These are phyloP conservation scores for Gila orcuttii DNA, from an alignment of 2,113 vertebrate species.

Conservation along the genomic window DNA sequence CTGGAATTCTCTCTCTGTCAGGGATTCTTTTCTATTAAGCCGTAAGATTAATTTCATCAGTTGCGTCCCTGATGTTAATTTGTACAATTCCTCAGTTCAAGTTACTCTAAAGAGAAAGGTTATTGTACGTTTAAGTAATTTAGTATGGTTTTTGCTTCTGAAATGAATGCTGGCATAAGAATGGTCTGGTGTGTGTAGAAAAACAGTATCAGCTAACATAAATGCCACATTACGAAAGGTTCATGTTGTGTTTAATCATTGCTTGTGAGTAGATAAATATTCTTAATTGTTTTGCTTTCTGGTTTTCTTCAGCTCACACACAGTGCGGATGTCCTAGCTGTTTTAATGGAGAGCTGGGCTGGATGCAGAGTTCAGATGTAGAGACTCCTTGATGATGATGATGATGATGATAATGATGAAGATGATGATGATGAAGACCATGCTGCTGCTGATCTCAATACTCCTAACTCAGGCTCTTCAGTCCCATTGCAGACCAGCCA, in stretches of 20 bases:
- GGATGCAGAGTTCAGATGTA: conserved; percentile 67
- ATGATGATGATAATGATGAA: conserved; percentile 75
- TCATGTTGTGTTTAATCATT: not conserved
- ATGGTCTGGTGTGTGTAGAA: not conserved
- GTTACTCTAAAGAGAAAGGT: not conserved
- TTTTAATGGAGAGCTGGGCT: conserved; percentile 73
- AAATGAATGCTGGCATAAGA: not conserved
- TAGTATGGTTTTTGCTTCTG: not conserved
- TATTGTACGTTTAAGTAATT: not conserved
- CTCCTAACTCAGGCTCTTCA: conserved; percentile 65
- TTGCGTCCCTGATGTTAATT: not conserved
- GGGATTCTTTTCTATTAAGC: not conserved
- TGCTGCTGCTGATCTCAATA: conserved; percentile 72
- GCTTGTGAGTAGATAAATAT: not conserved
- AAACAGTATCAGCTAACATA: too few relatives aligned
- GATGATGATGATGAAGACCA: conserved; percentile 72
- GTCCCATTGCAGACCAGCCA: conserved; percentile 67
- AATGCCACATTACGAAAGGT: not conserved
- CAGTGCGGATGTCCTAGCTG: conserved; percentile 69
- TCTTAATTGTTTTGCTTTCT: not conserved
- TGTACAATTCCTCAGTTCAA: not conserved
- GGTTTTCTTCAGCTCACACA: conserved; percentile 48
- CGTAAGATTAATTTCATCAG: not conserved
- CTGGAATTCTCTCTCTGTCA: not conserved
- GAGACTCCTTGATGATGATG: conserved; percentile 62